A percentile compares a stretch with the other conserved stretches of the same genome.
These are phyloP conservation scores for Tortricodes alternella DNA, from an alignment of 2,888 invertebrate genomes.

Conservation along the genomic window DNA sequence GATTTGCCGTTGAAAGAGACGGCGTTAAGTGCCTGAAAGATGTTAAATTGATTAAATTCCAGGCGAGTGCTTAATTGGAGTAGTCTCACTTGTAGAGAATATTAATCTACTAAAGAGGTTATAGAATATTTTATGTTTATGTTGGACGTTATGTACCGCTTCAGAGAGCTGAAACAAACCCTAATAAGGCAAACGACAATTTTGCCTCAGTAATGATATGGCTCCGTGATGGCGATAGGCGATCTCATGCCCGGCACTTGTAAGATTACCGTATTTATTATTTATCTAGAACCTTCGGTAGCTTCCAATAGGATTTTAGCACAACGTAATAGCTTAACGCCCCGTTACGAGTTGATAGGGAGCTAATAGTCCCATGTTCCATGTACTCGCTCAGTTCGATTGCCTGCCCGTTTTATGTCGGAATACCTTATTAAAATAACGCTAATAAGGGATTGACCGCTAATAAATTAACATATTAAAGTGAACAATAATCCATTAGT, in stretches of 20 bases:
- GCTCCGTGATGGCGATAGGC: conserved; percentile 23
- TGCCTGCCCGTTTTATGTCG: conserved; percentile 60
- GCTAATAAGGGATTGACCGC: background rate
- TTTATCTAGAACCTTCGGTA: conserved; percentile 35
- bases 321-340: conserved; percentile 55
- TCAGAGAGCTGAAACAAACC: no score
- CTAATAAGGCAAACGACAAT: background rate
- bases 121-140: no score
- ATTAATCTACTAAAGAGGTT: no score
- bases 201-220: conserved; percentile 18
- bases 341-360: conserved; percentile 71
- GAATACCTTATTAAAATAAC: no score
- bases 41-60: no score
- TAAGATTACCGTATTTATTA: conserved; percentile 28
- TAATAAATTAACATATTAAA: conserved; percentile 18
- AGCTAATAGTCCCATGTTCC: conserved; percentile 56
- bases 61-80: no score
- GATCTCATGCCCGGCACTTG: conserved; percentile 26
- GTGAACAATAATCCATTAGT: background rate
- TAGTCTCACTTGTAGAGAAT: no score
- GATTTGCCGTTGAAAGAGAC: no score
- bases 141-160: no score
- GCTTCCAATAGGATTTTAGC: conserved; percentile 45
- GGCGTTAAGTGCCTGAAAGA: no score
- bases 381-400: conserved; percentile 56